Evolutionary conservation across 2,797 vertebrate genomes (phyloP).

Genomic region (Mareca penelope): DNA sequence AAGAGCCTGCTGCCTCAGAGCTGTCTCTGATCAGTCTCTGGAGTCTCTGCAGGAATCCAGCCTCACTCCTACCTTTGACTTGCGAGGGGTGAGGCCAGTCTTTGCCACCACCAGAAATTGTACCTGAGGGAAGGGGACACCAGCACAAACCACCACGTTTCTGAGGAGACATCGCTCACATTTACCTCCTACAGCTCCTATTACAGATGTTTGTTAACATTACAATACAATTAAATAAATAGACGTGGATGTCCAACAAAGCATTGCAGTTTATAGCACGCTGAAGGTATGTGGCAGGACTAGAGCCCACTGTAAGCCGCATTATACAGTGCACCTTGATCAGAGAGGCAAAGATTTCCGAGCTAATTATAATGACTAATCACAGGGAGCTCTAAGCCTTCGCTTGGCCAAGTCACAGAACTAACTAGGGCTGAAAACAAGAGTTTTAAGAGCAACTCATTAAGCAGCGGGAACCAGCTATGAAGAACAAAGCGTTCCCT

Average conservation of each 20-base stretch:
- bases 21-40: background rate
- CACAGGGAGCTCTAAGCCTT: conserved; percentile 61
- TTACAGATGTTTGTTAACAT: background rate
- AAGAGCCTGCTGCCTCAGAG: background rate
- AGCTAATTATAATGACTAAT: conserved; percentile 71
- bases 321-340: conserved; percentile 48
- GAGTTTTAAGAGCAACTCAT: conserved; percentile 65
- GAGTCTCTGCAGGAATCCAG: background rate
- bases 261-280: background rate
- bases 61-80: background rate
- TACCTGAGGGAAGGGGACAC: fast-evolving
- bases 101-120: background rate
- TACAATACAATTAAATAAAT: background rate
- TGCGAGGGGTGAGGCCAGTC: background rate
- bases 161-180: conserved; percentile 3
- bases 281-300: conserved; percentile 31
- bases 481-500: conserved; percentile 45
- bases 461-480: conserved; percentile 60
- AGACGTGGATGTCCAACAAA: background rate
- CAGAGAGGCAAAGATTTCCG: conserved; percentile 58
- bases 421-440: conserved; percentile 57
- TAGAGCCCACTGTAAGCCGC: conserved; percentile 35
- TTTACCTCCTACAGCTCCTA: background rate
- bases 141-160: background rate
- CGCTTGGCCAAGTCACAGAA: conserved; percentile 56